Base-by-base conservation (phyloP, 2,888 invertebrate species). In the Tenodera sinensis region DNA sequence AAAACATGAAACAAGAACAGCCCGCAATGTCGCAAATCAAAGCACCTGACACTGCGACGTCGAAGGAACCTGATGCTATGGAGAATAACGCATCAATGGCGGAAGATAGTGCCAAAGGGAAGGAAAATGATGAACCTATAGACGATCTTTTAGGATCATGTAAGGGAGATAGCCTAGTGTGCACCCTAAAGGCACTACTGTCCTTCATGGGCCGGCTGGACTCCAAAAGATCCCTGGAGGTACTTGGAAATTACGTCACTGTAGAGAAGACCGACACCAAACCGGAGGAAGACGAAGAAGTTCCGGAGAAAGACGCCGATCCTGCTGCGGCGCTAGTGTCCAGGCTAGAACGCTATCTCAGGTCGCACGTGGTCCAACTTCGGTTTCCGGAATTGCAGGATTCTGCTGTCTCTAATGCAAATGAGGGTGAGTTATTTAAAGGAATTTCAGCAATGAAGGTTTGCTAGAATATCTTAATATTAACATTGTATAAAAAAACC, bases 41-140 rank as follows among this genome's bases (percentile, higher is more conserved):
- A 20, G 20, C 54, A 71, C 54, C 54, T 15, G 54, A 71, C 54
- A 96, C 87, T 93, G 96, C 91, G 94, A 95, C 89, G 95, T 95
- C 1, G 94, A 95, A 83, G 92, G 92, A 25, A 92, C 91, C 28
- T 90, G 91, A 47, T 91, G 91, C 15, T 91, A 91, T 3, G 89
- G 54, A 71, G 6, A 71, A 3, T 1, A 71, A 71, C 20, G 4
- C 54, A 15, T 2, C 54, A 25, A 3, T 25, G 54, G 25, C 20
- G 20, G 54, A 71, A 71, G 54, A 71, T 3, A 25, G 0, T 20
- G 20, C 6, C 3, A 71, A 71, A 71, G 54, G 91, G 88, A 90
- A 92, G 89, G 90, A 92, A 89, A 91, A 91, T 30, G 91, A 91
- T 27, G 91, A 91, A 90, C 88, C 91, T 87, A 92, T 92, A 4